Evolutionary conservation across 92 coral and sea anemone species (phyloP), one percentile per base, ranked within the genome.

Genomic region (Zoanthus sociatus): DNA sequence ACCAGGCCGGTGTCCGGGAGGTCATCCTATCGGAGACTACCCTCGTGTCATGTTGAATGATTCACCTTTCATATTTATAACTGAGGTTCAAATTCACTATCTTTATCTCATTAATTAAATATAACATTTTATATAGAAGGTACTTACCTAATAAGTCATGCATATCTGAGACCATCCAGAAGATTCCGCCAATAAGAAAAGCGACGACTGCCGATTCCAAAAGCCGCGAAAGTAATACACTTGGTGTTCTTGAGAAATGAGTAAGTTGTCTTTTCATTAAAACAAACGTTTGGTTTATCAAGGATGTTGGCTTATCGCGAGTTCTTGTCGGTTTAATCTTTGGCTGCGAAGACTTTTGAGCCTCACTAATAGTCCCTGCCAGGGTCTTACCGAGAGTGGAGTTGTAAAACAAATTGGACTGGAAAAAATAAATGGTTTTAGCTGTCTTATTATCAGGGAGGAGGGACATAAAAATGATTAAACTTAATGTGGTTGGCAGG

Each of bases 221-320:
- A 12, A 81, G 75, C 42, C 85, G 30, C 14, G 85, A 67, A 17
- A 81, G 14, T n/a, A 81, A 31, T 3, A 66, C 53, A 11, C 85
- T 68, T 66, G 85, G 85, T 11, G 75, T 81, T 53, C 85, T 66
- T 5, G 85, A 64, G 85, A 42, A 81, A 67, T 81, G 85, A n/a
- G 58, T 15, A 17, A 81, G 33, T 44, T 81, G 85, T 13, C 85
- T 64, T 46, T 63, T 64, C 13, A 81, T 26, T 54, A 81, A 37
- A 47, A 81, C 75, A 3, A 74, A 74, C 46, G 73, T 68, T 45
- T 81, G 85, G 60, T 81, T 46, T n/a, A 81, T 30, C 55, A 68
- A 48, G 18, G 85, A 81, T 45, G 85, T 81, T 30, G 85, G 74
- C 47, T 64, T 81, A 9, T 81, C 66, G 1, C 85, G 85, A 16